phyloP scores from a whole-genome alignment of 2,113 vertebrate species.

The Aegotheles bennettii region DNA sequence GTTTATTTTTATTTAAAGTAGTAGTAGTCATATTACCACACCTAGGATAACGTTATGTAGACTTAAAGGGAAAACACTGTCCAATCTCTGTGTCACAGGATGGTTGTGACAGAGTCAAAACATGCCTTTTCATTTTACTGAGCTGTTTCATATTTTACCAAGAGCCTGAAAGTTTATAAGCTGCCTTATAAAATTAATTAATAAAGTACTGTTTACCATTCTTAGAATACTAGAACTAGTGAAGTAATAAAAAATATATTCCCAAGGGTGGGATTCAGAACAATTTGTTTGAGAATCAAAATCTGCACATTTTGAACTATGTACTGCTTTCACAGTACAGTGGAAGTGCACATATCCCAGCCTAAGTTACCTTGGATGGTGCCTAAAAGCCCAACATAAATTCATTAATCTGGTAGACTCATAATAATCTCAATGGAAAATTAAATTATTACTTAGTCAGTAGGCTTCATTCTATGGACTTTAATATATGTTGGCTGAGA shows the following conservation, averaged over 20 bases:
- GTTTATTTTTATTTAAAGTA: neutral
- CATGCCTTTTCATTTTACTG: neutral
- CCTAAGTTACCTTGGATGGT: neutral
- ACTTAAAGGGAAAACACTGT: neutral
- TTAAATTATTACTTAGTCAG: neutral
- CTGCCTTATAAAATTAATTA: neutral
- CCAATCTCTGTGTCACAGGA: neutral
- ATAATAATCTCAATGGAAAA: neutral
- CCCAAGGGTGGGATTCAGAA: neutral
- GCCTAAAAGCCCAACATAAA: neutral
- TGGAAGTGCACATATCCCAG: neutral
- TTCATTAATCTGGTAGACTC: neutral
- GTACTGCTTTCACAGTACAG: neutral
- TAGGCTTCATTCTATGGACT: neutral
- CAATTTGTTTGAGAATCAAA: neutral
- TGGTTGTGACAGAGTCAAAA: neutral
- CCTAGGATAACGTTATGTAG: neutral
- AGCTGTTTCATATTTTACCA: neutral
- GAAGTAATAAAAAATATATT: neutral
- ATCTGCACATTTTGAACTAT: neutral
- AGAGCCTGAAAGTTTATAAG: neutral
- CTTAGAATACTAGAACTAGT: neutral
- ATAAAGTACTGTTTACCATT: neutral
- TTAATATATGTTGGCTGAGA: neutral
- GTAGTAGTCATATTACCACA: neutral